These are phyloP conservation scores for Epinephelus lanceolatus DNA, from an alignment of 2,113 vertebrate species.

Conservation along the genomic window DNA sequence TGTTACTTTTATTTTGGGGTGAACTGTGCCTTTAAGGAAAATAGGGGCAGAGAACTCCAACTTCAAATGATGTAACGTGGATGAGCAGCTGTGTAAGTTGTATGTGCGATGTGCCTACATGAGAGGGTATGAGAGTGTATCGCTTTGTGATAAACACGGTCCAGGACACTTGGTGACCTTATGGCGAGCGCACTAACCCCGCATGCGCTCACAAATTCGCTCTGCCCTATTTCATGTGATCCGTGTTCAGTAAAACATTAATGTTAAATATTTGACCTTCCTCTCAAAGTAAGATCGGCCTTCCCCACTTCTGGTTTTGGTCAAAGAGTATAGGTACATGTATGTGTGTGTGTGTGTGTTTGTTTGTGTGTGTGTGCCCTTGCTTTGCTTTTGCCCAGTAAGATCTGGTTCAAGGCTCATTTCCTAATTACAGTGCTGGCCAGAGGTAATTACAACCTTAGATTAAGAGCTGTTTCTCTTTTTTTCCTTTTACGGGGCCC, in stretches of 20 bases:
- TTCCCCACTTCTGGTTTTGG: constrained; percentile 54
- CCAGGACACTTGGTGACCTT: constrained; percentile 14
- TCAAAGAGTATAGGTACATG: constrained; percentile 27
- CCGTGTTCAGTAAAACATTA: constrained; percentile 34
- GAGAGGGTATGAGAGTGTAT: constrained; percentile 13
- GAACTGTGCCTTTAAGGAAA: constrained; percentile 14
- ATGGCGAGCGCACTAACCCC: not conserved
- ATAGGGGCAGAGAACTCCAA: not conserved
- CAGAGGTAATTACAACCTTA: constrained; percentile 86
- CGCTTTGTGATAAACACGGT: constrained; percentile 14
- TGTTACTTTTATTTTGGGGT: no score
- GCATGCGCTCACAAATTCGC: not conserved
- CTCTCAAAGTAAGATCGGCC: constrained; percentile 24
- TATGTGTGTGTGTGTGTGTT: constrained; percentile 21
- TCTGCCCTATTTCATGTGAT: constrained; percentile 29
- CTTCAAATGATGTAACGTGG: not conserved
- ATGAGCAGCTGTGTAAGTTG: not conserved
- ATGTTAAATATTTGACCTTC: constrained; percentile 66
- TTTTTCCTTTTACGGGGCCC: constrained; percentile 73
- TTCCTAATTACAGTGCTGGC: constrained; percentile 84
- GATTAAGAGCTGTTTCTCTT: constrained; percentile 82
- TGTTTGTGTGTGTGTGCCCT: constrained; percentile 16
- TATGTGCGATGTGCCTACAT: not conserved
- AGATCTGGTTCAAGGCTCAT: constrained; percentile 79
- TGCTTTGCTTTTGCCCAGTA: constrained; percentile 57